phyloP scores from a whole-genome alignment of 2,113 vertebrate genomes.

The Grus americana region DNA sequence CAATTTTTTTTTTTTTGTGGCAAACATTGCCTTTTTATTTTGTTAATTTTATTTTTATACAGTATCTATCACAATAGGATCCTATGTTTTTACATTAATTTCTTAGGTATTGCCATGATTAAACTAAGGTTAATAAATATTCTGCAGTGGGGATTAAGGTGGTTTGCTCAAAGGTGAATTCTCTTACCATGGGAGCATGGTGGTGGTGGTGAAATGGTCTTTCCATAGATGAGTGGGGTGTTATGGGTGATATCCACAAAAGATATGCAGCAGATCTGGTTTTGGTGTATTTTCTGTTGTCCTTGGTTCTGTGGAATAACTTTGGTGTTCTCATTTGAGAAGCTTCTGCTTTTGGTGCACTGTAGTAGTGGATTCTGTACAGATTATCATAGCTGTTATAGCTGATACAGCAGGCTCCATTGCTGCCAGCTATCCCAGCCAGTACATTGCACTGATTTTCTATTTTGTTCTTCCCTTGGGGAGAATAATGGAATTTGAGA shows the following conservation, averaged over 20 bases:
- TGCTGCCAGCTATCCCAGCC: not conserved
- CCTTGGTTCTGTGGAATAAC: not conserved
- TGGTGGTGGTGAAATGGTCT: not conserved
- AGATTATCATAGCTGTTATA: not conserved
- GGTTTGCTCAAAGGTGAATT: not conserved
- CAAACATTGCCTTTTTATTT: not conserved
- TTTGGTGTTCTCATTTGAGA: not conserved
- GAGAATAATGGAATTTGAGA: not conserved
- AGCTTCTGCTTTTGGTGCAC: not conserved
- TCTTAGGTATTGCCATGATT: not conserved
- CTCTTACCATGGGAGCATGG: not conserved
- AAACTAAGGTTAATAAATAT: not conserved
- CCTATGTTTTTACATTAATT: not conserved
- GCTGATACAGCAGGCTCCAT: not conserved
- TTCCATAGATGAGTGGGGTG: not conserved
- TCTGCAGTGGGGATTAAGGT: not conserved
- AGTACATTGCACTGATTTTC: not conserved
- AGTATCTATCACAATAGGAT: not conserved
- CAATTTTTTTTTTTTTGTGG: not conserved
- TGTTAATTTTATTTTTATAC: not conserved
- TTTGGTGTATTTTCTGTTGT: not conserved
- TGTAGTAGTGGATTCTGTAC: not conserved
- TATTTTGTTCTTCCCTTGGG: not conserved
- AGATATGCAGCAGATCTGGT: not conserved
- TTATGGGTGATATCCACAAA: not conserved